These are phyloP conservation scores for Squalus acanthias DNA, from an alignment of 2,797 vertebrate species.

Conservation along the genomic window DNA sequence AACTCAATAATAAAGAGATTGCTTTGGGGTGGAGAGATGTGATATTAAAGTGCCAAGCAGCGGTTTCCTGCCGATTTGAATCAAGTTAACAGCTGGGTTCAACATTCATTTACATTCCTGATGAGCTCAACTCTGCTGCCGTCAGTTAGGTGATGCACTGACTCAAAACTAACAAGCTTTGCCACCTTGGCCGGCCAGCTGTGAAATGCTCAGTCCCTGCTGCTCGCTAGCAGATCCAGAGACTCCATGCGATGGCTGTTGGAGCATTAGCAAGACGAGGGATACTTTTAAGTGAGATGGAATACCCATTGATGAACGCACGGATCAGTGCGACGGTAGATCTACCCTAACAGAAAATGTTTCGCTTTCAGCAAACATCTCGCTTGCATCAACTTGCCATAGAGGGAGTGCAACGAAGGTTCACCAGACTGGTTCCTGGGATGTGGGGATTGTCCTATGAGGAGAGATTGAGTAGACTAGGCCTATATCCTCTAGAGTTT, in stretches of 20 bases:
- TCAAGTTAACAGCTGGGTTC: constrained; percentile 2
- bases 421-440: no score
- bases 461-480: no score
- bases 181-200: background rate
- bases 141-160: background rate
- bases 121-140: background rate
- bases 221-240: background rate
- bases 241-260: background rate
- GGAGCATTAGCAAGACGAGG: background rate
- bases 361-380: no score
- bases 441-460: no score
- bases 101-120: background rate
- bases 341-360: background rate
- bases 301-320: background rate
- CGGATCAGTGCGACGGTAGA: background rate
- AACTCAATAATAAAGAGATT: background rate
- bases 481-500: no score
- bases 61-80: background rate
- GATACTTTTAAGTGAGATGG: background rate
- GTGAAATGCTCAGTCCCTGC: background rate
- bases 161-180: background rate
- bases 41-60: background rate
- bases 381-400: no score
- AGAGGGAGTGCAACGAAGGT: no score
- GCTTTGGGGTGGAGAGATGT: background rate